Evolutionary conservation across 2,888 invertebrate species (phyloP), one percentile per base, ranked within the genome.

Genomic region (Anoplius nigerrimus): DNA sequence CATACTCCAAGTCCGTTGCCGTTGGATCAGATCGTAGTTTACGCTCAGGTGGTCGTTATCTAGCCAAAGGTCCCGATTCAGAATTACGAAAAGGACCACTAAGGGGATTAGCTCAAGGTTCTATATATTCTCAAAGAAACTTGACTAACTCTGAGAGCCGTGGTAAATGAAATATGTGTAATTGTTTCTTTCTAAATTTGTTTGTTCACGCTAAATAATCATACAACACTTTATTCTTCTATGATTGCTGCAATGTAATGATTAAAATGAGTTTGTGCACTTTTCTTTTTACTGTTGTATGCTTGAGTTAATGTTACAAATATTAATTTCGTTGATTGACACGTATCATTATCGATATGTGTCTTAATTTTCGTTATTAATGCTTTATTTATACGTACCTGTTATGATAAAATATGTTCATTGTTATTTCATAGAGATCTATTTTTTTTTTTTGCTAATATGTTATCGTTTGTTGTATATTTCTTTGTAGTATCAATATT

Each of bases 51-150:
- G 78, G 76, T 71, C 76, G 76, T 43, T 82, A 70, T 60, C 89
- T 91, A 52, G 91, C 95, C 0, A 90, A 91, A 66, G 96, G 95
- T 0, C 91, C 94, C 0, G 93, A 93, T 86, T 85, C 91, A 0
- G 92, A 92, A 18, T 87, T 94, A 0, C 91, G 93, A 42, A 95
- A 94, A 84, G 95, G 96, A 0, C 92, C 95, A n/a, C 89, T 93
- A 46, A 87, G 90, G 55, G 93, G 93, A 16, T 87, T 95, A 61
- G 94, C 95, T 51, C 94, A 95, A 84, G 96, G 96, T 27, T 95
- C 95, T 79, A 92, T 95, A 69, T 95, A 95, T 87, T 92, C 93
- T 53, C 94, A 94, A 83, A 89, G 93, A 57, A 92, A 91, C 78
- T 81, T 86, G 27, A 82, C 88, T 11, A 88, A 89, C 58, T 87